Base-by-base conservation (phyloP, 2,888 invertebrate genomes). In the Acanthococcus lagerstroemiae region DNA sequence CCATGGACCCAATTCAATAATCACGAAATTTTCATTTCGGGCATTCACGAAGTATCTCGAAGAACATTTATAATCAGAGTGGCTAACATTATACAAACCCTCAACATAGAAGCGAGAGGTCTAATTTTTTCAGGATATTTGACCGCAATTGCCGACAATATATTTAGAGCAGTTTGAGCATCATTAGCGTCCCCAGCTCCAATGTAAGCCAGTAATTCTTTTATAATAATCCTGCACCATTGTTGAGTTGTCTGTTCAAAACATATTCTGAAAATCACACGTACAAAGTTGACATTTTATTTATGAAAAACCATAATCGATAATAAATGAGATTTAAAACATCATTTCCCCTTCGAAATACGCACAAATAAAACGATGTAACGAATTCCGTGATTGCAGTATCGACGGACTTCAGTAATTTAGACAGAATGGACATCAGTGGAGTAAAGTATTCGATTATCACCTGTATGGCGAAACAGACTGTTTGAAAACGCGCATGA, bases 381-480 rank as follows among this genome's bases (percentile, higher is more conserved):
- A 83, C 82, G 76, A 86, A 85, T 66, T 81, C 79, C 22, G 79
- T 77, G 0, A 84, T 77, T 24, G 75, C 69, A 67, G 78, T 77
- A 70, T 84, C 82, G 25, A 74, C 68, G 21, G 70, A 71, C 58
- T 70, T 70, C 17, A 73, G 55, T 52, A 72, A 67, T 65, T 69
- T 67, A 5, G 71, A 71, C 27, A 71, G 68, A 61, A 73, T 66
- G 55, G 70, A 70, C 68, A 72, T 68, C n/a, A 72, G 61, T 22
- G 69, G 69, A 56, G 68, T 55, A 56, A 70, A 71, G 57, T 71
- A 66, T 56, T 72, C 70, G 67, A 68, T 69, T 9, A 72, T 66
- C 7, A 71, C 69, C 72, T 71, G 26, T 24, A 67, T 65, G n/a
- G n/a, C n/a, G n/a, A n/a, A n/a, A n/a, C n/a, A n/a, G n/a, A n/a